Conservation (phyloP, 2,888 invertebrate genomes). For the Antitype chi region DNA sequence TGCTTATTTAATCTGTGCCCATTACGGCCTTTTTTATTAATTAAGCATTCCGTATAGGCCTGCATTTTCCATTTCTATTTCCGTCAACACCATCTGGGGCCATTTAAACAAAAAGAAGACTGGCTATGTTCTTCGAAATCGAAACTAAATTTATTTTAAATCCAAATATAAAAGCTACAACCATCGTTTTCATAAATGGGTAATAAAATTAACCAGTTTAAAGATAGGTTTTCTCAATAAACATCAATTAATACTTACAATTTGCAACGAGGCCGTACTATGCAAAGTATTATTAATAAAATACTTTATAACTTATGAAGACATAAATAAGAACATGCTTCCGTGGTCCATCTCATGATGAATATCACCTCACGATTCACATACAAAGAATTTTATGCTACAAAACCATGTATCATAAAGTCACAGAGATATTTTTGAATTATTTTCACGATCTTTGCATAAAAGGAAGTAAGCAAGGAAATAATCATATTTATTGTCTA, state of each 20-base stretch:
- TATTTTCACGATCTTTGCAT: constrained; percentile 46
- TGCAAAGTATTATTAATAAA: constrained; percentile 55
- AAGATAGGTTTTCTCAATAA: constrained; percentile 15
- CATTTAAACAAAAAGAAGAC: too few relatives aligned
- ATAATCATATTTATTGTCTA: constrained; percentile 34
- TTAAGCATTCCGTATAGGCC: neutral
- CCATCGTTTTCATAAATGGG: neutral
- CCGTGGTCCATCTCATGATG: constrained; percentile 63
- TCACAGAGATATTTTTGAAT: constrained; percentile 44
- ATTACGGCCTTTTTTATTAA: neutral
- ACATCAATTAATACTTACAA: constrained; percentile 40
- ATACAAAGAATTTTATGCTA: constrained; percentile 37
- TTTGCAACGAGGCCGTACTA: constrained; percentile 44
- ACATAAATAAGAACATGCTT: constrained; percentile 57
- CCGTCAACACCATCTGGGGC: neutral
- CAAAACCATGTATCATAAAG: constrained; percentile 20
- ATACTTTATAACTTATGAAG: constrained; percentile 53
- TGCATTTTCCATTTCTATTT: neutral
- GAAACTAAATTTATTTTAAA: neutral
- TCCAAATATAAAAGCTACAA: neutral
- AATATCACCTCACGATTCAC: constrained; percentile 60
- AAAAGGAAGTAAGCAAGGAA: constrained; percentile 49
- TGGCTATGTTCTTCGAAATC: neutral
- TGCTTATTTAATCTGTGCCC: neutral
- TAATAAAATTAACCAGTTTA: neutral